phyloP scores from a whole-genome alignment of 2,113 vertebrate genomes.

The Cyprinodon tularosa region DNA sequence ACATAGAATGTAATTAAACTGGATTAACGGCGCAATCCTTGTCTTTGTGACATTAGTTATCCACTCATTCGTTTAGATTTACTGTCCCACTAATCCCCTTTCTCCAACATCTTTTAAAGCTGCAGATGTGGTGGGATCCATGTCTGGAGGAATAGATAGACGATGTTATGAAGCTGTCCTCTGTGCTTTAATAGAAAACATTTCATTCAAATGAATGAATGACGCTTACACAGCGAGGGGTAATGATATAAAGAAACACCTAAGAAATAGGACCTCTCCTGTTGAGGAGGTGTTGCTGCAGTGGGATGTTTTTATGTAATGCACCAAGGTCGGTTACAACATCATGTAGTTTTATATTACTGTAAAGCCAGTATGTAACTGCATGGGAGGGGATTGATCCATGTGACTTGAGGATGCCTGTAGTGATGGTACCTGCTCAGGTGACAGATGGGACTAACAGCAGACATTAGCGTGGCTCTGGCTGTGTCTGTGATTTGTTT shows the following conservation, averaged over 20 bases:
- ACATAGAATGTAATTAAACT: not conserved
- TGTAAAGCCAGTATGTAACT: not conserved
- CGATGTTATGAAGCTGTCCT: not conserved
- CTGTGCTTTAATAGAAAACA: not conserved
- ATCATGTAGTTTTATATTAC: conserved; percentile 4
- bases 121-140: not conserved
- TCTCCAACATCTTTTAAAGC: not conserved
- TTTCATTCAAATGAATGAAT: not conserved
- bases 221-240: not conserved
- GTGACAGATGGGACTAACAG: conserved; percentile 42
- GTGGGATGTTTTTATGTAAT: conserved; percentile 21
- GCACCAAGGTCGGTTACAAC: not conserved
- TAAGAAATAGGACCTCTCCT: not conserved
- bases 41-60: not conserved
- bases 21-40: not conserved
- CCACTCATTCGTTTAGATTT: not conserved
- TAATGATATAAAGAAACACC: not conserved
- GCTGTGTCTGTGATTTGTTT: conserved; percentile 2
- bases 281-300: not conserved
- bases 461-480: conserved; percentile 2
- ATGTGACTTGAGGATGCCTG: conserved; percentile 1
- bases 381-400: not conserved
- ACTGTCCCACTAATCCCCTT: not conserved
- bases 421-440: conserved; percentile 7
- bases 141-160: not conserved